Base-by-base conservation (phyloP, 2,797 vertebrate genomes). In the Sebastes hopkinsi region DNA sequence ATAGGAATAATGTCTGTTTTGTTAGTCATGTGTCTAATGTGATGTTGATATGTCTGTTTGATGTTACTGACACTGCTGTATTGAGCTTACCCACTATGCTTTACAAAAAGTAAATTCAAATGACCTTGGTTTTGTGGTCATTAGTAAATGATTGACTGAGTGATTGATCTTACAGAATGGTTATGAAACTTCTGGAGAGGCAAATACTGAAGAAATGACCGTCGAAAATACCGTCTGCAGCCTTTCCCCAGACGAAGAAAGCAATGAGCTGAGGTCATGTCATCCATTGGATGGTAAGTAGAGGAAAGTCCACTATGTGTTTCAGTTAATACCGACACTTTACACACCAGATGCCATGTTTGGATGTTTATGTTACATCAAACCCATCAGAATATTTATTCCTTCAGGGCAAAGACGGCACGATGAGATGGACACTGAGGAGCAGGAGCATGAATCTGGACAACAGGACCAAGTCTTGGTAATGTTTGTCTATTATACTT, bases 321-420 rank as follows among this genome's bases (percentile, higher is more conserved):
- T 66, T 54, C 6, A 76, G 12, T 46, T 14, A 36, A 64, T 55
- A 10, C 2, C 5, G 34, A 3, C 55, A 46, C 13, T 25, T 69
- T n/a, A 29, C 18, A 46, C 4, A 36, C 6, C 4, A 18, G 3
- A 8, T 12, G 16, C 6, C 13, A 16, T 54, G 4, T 60, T 36
- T 52, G 25, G 22, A 32, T 66, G 22, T 34, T 75, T 36, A 7
- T 22, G 7, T 59, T 22, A 14, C 7, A 68, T 69, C 46, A 74
- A 69, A 69, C 11, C 3, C 2, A 46, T 54, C 1, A 58, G 6
- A 56, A 13, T 67, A 5, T 73, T 72, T 87, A 4, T 82, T 71
- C 84, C 12, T 83, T 68, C 64, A 95, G 94, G 91, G 29, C 75
- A 76, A 87, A 75, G 11, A 72, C 60, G 52, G 58, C 65, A 72